These are phyloP conservation scores for Protonibea diacanthus DNA, from an alignment of 2,797 vertebrate genomes.

Conservation along the genomic window DNA sequence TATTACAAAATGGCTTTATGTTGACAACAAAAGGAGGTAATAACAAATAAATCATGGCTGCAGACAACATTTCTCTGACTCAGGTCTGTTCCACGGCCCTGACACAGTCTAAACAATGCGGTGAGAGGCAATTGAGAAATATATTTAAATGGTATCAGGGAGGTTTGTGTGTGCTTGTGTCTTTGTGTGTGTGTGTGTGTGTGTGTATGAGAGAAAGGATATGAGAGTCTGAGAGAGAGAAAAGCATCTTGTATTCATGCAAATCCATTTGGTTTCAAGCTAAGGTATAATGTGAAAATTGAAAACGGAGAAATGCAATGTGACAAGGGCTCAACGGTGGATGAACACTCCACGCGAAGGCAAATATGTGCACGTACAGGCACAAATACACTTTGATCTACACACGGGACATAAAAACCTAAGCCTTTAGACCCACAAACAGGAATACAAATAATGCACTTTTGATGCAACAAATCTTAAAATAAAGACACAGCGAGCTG, in stretches of 20 bases:
- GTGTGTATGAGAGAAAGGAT: slow-evolving; percentile 13
- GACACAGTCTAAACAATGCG: slow-evolving; percentile 44
- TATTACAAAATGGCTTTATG: slow-evolving; percentile 32
- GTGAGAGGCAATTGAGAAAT: slow-evolving; percentile 50
- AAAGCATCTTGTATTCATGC: slow-evolving; percentile 62
- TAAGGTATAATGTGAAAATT: slow-evolving; percentile 61
- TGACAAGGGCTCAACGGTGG: slow-evolving; percentile 45
- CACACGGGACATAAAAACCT: neutral
- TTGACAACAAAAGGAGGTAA: slow-evolving; percentile 54
- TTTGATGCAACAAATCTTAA: slow-evolving; percentile 3
- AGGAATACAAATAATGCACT: slow-evolving; percentile 11
- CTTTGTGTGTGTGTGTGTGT: neutral
- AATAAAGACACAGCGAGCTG: neutral
- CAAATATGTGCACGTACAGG: slow-evolving; percentile 13
- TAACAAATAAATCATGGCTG: slow-evolving; percentile 58
- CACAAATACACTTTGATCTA: slow-evolving; percentile 16
- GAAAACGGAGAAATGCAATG: slow-evolving; percentile 70
- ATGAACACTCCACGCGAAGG: slow-evolving; percentile 32
- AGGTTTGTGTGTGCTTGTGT: slow-evolving; percentile 28
- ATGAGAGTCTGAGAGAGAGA: neutral
- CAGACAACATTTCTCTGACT: slow-evolving; percentile 40
- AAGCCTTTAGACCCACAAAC: neutral
- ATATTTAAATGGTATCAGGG: slow-evolving; percentile 48
- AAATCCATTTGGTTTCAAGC: slow-evolving; percentile 63
- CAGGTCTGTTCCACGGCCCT: slow-evolving; percentile 20